Base-by-base conservation (phyloP, 2,888 invertebrate species). In the Calephelis perditalis region DNA sequence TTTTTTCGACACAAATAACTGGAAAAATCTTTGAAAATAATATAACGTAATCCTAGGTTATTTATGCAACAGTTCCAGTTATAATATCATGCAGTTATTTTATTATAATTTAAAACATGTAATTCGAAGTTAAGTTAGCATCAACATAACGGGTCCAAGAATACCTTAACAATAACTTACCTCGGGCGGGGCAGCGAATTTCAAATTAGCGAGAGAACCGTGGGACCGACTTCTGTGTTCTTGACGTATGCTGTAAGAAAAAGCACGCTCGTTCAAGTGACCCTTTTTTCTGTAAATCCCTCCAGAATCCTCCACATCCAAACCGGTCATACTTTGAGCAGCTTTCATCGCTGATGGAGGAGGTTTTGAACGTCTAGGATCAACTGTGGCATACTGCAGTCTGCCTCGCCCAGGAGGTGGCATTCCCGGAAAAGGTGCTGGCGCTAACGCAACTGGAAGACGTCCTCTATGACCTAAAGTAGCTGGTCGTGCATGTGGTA, bases 221-320 rank as follows among this genome's bases (percentile, higher is more conserved):
- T 98, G 97, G 74, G 97, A 97, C 65, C 98, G 92, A 79, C 97
- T 97, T 68, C 98, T 93, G 79, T 98, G 97, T 80, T 98, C 98
- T 81, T 98, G 97, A 62, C 98, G 91, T 76, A 98, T 98, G 71
- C 97, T 97, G 86, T 98, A 97, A 62, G 97, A 97, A 79, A 98
- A 98, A 36, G 98, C 98, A 59, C 97, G 92, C 81, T 98, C 98
- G 83, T 98, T 98, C 68, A 98, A 85, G 75, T 98, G 97, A 0
- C 97, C 97, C 75, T 97, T 97, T 77, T 97, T 95, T 72, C 96
- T 92, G 78, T 97, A 97, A 66, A 97, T 97, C 58, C 96, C 93
- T 0, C 92, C 92, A 0, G 92, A 88, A 60, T 93, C 92, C 61
- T 93, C 92, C 12, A 92, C 93, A 69, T 94, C 94, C 59, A 95